These are phyloP conservation scores for Galeopterus variegatus DNA, from an alignment of 2,113 vertebrate species.

Conservation along the genomic window DNA sequence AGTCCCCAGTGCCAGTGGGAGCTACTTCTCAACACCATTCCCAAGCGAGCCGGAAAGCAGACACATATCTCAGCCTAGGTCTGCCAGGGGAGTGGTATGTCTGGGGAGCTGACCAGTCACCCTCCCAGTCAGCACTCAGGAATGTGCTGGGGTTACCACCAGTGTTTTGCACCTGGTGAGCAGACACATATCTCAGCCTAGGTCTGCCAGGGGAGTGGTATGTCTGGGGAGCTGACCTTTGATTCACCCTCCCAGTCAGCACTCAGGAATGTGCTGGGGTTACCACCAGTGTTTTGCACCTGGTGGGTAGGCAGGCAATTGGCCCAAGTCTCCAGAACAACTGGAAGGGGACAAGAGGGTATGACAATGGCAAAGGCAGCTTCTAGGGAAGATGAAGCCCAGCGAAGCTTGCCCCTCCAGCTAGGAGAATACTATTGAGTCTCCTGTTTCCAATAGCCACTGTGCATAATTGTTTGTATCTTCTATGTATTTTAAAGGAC, in stretches of 20 bases:
- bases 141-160: slow-evolving; percentile 67
- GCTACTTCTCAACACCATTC: not conserved
- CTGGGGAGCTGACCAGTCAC: slow-evolving; percentile 57
- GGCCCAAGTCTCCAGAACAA: slow-evolving; percentile 44
- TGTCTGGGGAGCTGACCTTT: slow-evolving; percentile 50
- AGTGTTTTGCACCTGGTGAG: not conserved
- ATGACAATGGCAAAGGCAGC: not conserved
- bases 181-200: not conserved
- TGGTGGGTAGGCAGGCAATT: slow-evolving; percentile 44
- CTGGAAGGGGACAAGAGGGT: slow-evolving; percentile 9
- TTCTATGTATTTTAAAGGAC: not conserved
- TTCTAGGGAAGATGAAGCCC: not conserved
- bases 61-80: not conserved
- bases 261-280: slow-evolving; percentile 68
- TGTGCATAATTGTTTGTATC: not conserved
- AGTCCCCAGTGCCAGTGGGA: not conserved
- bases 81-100: slow-evolving; percentile 3
- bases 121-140: slow-evolving; percentile 46
- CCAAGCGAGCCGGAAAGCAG: not conserved
- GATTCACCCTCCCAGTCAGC: slow-evolving; percentile 53
- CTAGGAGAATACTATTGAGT: not conserved
- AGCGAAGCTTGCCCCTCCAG: not conserved
- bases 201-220: not conserved
- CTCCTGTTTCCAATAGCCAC: not conserved
- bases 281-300: slow-evolving; percentile 52